These are phyloP conservation scores for Lumbricus terrestris DNA, from an alignment of 2,888 invertebrate species.

Conservation along the genomic window DNA sequence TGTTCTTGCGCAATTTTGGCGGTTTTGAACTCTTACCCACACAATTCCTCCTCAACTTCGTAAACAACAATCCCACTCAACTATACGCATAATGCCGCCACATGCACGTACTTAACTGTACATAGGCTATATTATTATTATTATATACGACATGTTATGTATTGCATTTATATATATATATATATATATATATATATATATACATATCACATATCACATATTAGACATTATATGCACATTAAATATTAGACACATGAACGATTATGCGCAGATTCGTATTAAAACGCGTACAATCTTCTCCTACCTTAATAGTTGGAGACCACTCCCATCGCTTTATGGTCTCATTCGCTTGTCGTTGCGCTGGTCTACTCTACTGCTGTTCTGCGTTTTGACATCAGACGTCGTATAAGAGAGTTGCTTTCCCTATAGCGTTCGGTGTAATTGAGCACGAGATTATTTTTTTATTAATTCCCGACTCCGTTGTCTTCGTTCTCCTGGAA, in stretches of 20 bases:
- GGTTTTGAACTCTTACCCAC: background rate
- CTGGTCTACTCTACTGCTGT: background rate
- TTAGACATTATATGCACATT: no score
- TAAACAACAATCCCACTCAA: slow-evolving; percentile 3
- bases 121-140: no score
- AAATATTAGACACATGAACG: background rate
- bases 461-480: no score
- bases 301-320: background rate
- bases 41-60: background rate
- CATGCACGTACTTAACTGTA: background rate
- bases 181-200: background rate
- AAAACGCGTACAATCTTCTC: background rate
- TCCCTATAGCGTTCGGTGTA: background rate
- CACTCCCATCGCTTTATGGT: background rate
- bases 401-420: background rate
- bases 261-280: background rate
- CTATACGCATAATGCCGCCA: background rate
- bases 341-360: background rate
- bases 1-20: no score
- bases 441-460: no score
- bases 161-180: no score
- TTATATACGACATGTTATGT: background rate
- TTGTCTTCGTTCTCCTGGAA: background rate
- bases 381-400: background rate
- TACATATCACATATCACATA: no score